Evolutionary conservation across 2,113 vertebrate genomes (phyloP), one percentile per base, ranked within the genome.

Genomic region (Varanus komodoensis): DNA sequence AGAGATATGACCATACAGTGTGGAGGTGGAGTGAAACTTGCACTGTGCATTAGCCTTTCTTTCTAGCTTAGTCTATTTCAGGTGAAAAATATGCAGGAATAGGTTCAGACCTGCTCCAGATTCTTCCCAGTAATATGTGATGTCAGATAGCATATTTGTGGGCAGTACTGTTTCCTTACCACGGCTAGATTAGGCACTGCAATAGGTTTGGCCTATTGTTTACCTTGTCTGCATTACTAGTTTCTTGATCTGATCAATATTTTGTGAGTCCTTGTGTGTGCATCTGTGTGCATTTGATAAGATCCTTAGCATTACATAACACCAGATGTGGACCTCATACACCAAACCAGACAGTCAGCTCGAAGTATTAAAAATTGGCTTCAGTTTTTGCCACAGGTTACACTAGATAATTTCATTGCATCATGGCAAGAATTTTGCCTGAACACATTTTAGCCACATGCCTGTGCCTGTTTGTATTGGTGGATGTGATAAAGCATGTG

Each of bases 371-470:
- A 29, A 83, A 68, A 69, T 21, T 84, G 44, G 52, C 8, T 50
- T 52, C 67, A 52, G 71, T 50, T 50, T 79, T 2, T 6, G 17
- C 17, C 50, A 80, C 73, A 73, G 17, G 50, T 86, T 81, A 81
- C 17, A 75, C 1, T 29, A 6, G 2, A 19, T 68, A 32, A 21
- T 12, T 44, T 90, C 48, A 8, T 6, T 54, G 50, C 27, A 19
- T 71, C 1, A 17, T 73, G 34, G 77, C 50, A 15, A 90, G 27
- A 7, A 87, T 93, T 95, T 87, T 61, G 8, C 84, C 27, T 84
- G 17, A 23, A n/a, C 87, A 64, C 78, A 89, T 89, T 92, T 91
- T 12, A 7, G 69, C 34, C 78, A 4, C 74, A 87, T 87, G 64
- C 90, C 34, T 68, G 84, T 64, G 90, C 11, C 34, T 8, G 2